Percentiles rank a stretch among this genome's conserved stretches.
These are phyloP conservation scores for Cromileptes altivelis DNA, from an alignment of 2,113 vertebrate species.

Conservation along the genomic window DNA sequence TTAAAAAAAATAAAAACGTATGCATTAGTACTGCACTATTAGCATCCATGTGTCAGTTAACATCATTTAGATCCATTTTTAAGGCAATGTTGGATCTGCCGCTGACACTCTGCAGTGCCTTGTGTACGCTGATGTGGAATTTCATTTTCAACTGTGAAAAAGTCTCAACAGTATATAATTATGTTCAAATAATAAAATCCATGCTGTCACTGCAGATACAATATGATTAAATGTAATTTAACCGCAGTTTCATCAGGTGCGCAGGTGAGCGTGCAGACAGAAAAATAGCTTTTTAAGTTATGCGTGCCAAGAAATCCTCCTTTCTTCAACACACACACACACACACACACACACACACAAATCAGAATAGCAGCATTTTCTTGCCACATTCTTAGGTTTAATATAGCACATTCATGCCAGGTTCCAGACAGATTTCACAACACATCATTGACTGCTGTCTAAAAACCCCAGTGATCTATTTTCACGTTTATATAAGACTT, in stretches of 20 bases:
- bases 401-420: conserved; percentile 39
- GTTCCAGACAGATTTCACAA: conserved; percentile 36
- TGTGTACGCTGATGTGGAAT: conserved; percentile 7
- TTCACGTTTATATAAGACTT: conserved; percentile 42
- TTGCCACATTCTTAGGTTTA: conserved; percentile 38
- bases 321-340: not conserved
- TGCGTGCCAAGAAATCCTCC: not conserved
- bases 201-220: conserved; percentile 1
- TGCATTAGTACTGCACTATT: not conserved
- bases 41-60: conserved; percentile 19
- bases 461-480: conserved; percentile 26
- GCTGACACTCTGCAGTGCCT: not conserved
- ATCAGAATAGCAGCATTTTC: conserved; percentile 22
- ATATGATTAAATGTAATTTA: conserved; percentile 18
- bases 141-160: conserved; percentile 37
- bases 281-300: conserved; percentile 13
- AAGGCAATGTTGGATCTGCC: not conserved
- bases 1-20: not conserved
- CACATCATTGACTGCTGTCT: conserved; percentile 30
- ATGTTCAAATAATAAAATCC: conserved; percentile 36
- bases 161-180: conserved; percentile 29
- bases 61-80: conserved; percentile 21
- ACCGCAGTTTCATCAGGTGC: conserved; percentile 12
- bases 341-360: conserved; percentile 11
- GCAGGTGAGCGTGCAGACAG: conserved; percentile 1